Conservation (phyloP, 2,113 vertebrate species). For the Crypturellus undulatus region DNA sequence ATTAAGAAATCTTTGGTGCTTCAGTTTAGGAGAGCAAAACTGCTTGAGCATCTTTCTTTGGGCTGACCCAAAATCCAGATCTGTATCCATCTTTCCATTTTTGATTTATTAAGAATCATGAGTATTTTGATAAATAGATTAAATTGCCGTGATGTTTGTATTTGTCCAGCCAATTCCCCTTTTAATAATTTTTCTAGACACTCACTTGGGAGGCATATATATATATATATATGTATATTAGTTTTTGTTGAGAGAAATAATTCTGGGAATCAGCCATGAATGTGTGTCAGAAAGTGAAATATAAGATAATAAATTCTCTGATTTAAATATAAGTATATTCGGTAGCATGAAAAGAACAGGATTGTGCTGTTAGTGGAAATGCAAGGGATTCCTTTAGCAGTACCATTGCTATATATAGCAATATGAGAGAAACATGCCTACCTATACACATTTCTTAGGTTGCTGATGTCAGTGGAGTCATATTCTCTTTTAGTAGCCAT, state of each 20-base stretch:
- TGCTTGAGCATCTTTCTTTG: neutral
- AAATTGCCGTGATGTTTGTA: slow-evolving; percentile 17
- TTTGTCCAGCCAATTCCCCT: slow-evolving; percentile 11
- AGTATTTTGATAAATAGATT: slow-evolving; percentile 31
- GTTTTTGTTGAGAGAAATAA: neutral
- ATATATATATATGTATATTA: too few species aligned
- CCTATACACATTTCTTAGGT: neutral
- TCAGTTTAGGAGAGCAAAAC: neutral
- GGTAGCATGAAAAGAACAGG: neutral
- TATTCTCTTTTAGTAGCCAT: neutral
- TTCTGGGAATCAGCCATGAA: neutral
- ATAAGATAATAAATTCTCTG: slow-evolving; percentile 6
- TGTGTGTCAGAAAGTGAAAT: slow-evolving; percentile 24
- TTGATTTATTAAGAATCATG: neutral
- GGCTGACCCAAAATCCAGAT: slow-evolving; percentile 1
- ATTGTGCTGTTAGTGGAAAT: neutral
- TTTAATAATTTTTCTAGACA: slow-evolving; percentile 18
- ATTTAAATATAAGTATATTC: slow-evolving; percentile 7
- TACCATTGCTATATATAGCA: neutral
- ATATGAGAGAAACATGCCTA: neutral
- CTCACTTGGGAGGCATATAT: neutral
- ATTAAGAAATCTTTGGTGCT: slow-evolving; percentile 33
- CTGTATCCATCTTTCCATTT: neutral
- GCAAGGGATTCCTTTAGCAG: neutral
- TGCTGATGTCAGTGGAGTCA: neutral